Evolutionary conservation across 2,113 vertebrate species (phyloP).

Genomic region (Geococcyx californianus): DNA sequence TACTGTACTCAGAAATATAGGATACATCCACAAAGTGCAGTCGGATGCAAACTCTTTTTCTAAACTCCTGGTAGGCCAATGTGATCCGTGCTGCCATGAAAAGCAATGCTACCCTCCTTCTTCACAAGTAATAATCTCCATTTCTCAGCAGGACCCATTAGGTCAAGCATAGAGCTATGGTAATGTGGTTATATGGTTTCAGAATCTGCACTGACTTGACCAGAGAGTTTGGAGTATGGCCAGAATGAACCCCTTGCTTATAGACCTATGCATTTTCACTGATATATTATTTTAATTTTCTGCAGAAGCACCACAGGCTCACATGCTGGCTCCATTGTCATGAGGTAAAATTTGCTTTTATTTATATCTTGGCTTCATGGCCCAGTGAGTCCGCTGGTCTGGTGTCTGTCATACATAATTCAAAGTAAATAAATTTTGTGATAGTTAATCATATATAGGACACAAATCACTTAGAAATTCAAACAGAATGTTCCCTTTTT

Average conservation of each 20-base stretch:
- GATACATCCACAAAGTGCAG: fast-evolving
- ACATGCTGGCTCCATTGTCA: not conserved
- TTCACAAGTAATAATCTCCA: fast-evolving
- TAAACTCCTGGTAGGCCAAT: fast-evolving
- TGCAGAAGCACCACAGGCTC: not conserved
- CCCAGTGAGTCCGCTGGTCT: not conserved
- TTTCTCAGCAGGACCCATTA: not conserved
- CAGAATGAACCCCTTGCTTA: fast-evolving
- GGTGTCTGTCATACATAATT: not conserved
- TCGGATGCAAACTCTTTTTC: not conserved
- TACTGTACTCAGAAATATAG: fast-evolving
- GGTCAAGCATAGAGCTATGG: not conserved
- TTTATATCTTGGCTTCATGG: not conserved
- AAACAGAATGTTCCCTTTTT: not conserved
- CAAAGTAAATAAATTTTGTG: not conserved
- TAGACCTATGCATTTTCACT: not conserved
- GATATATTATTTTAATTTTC: fast-evolving
- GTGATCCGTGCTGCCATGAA: not conserved
- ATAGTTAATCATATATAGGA: not conserved
- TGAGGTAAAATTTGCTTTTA: not conserved
- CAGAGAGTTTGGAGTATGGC: not conserved
- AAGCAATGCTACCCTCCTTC: not conserved
- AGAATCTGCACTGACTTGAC: not conserved
- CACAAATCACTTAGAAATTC: not conserved
- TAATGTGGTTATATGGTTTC: fast-evolving